These are phyloP conservation scores for Microcebus tavaratra DNA, from an alignment of 2,113 vertebrate species.

Conservation along the genomic window DNA sequence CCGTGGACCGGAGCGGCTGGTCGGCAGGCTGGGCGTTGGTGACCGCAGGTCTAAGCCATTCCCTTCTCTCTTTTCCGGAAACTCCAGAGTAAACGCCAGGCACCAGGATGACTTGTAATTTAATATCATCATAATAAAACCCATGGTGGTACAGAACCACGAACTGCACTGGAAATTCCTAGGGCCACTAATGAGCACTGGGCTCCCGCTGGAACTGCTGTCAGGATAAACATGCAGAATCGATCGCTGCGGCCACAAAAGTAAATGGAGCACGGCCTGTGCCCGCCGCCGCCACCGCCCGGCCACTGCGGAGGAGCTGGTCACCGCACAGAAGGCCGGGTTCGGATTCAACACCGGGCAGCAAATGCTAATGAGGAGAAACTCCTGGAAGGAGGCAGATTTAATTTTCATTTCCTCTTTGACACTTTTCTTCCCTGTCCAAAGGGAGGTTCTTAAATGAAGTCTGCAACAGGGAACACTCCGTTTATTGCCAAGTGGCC, in stretches of 20 bases:
- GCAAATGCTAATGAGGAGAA: neutral
- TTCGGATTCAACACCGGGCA: neutral
- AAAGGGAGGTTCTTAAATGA: slow-evolving; percentile 14
- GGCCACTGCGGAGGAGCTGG: neutral
- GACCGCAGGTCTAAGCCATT: neutral
- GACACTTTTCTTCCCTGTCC: neutral
- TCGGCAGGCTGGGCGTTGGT: no score
- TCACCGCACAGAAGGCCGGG: neutral
- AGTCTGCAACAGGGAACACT: rapidly evolving
- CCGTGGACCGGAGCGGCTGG: no score
- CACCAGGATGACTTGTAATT: slow-evolving; percentile 47
- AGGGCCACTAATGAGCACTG: slow-evolving; percentile 52
- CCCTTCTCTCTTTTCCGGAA: neutral
- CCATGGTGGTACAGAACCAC: neutral
- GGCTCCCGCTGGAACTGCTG: neutral
- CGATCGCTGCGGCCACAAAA: neutral
- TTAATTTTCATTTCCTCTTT: neutral
- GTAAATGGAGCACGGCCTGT: neutral
- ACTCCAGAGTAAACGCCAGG: slow-evolving; percentile 30
- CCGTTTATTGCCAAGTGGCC: neutral
- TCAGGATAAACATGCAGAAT: slow-evolving; percentile 30
- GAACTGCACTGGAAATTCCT: slow-evolving; percentile 59
- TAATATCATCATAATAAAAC: slow-evolving; percentile 49
- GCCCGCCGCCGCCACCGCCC: neutral
- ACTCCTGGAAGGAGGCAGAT: neutral